Conservation (phyloP, 2,113 vertebrate species). For the Rhabdornis inornatus region DNA sequence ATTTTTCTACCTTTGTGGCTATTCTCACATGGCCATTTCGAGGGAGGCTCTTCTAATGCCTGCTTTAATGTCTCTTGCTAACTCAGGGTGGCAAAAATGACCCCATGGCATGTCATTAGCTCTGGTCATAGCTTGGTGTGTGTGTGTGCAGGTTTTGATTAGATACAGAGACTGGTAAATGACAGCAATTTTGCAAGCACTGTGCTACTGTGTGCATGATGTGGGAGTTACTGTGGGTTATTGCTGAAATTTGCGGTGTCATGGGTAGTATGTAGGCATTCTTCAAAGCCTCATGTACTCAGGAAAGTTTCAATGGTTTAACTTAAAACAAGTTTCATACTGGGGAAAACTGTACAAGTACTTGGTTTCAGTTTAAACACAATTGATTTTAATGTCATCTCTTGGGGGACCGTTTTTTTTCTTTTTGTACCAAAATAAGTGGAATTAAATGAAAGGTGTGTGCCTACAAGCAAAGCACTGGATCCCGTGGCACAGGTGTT, state of each 20-base stretch:
- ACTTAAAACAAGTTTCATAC: neutral
- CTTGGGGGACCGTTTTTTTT: neutral
- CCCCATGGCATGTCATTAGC: neutral
- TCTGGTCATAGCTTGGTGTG: neutral
- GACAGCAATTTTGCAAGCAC: neutral
- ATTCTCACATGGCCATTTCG: neutral
- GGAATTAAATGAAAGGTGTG: neutral
- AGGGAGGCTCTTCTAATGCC: neutral
- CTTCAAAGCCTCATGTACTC: neutral
- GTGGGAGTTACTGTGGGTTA: neutral
- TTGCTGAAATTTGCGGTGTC: neutral
- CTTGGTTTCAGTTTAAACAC: neutral
- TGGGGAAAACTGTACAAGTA: neutral
- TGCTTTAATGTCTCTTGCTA: neutral
- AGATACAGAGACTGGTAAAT: neutral
- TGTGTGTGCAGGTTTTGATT: neutral
- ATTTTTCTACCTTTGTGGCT: neutral
- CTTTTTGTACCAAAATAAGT: neutral
- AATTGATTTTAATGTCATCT: neutral
- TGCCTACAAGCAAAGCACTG: neutral
- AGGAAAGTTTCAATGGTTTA: conserved; percentile 24
- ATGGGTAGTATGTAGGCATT: neutral
- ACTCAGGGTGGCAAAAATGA: neutral
- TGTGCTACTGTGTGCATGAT: accelerated
- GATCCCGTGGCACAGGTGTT: neutral